Percentiles rank a stretch among this genome's conserved stretches.
Evolutionary conservation across 2,113 vertebrate genomes (phyloP).

Genomic region (Eulacestoma nigropectus): DNA sequence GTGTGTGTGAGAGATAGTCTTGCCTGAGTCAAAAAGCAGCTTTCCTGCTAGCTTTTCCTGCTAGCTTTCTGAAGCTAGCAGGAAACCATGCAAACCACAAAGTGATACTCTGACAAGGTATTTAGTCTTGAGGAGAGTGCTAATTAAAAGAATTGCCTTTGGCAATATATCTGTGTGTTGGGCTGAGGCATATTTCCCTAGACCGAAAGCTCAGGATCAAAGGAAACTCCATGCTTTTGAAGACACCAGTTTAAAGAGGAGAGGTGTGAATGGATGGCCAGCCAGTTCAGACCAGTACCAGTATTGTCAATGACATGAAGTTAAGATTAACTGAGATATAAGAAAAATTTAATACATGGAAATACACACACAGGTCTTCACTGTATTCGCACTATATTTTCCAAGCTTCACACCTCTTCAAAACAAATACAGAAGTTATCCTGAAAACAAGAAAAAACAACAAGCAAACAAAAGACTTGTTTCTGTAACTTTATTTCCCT

Average conservation of each 20-base stretch:
- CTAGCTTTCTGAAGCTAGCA: too few relatives aligned
- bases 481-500: neutral
- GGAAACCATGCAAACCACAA: neutral
- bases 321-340: neutral
- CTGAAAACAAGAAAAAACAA: neutral
- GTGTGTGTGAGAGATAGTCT: neutral
- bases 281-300: neutral
- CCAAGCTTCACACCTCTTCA: neutral
- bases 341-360: neutral
- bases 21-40: neutral
- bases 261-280: neutral
- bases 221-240: neutral
- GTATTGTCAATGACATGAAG: neutral
- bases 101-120: neutral
- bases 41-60: too few relatives aligned
- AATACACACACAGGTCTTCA: neutral
- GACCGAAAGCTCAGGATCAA: neutral
- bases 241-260: neutral
- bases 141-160: neutral
- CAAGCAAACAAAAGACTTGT: neutral
- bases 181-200: neutral
- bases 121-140: neutral
- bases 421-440: neutral
- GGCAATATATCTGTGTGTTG: neutral
- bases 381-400: neutral